Evolutionary conservation across 2,888 invertebrate species (phyloP).

Genomic region (Aporophyla lueneburgensis): DNA sequence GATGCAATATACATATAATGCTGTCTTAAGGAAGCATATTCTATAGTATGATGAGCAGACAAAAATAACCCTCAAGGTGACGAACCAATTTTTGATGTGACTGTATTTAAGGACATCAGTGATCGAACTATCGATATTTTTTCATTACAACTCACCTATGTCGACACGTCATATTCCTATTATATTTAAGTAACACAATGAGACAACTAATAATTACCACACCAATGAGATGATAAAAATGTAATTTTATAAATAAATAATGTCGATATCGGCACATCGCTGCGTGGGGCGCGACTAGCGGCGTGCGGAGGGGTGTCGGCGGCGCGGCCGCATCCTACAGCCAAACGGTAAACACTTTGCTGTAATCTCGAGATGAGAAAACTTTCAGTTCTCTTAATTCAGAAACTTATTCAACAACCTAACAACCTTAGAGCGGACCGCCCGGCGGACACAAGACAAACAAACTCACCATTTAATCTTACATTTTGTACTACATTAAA

Average conservation of each 20-base stretch:
- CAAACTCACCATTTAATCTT: slow-evolving; percentile 89
- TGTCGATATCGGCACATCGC: slow-evolving; percentile 51
- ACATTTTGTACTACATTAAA: slow-evolving; percentile 82
- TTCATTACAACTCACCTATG: background rate
- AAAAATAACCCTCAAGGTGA: background rate
- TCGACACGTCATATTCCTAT: background rate
- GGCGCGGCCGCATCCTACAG: slow-evolving; percentile 87
- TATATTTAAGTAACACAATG: background rate
- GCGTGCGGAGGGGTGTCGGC: slow-evolving; percentile 70
- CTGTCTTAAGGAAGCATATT: background rate
- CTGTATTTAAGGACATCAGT: background rate
- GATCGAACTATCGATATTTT: background rate
- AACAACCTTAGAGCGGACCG: slow-evolving; percentile 90
- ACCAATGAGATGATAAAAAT: background rate
- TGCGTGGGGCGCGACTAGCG: slow-evolving; percentile 47
- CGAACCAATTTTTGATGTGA: background rate
- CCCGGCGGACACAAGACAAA: slow-evolving; percentile 87
- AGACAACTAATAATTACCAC: background rate
- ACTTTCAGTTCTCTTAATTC: slow-evolving; percentile 92
- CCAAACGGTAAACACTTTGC: slow-evolving; percentile 91
- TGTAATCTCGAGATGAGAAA: slow-evolving; percentile 92
- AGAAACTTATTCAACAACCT: slow-evolving; percentile 91
- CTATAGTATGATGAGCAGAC: background rate
- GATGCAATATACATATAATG: background rate
- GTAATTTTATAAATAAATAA: slow-evolving; percentile 24